Evolutionary conservation across 1,140 invertebrate species (phyloP).

Genomic region (Mamestra configurata): DNA sequence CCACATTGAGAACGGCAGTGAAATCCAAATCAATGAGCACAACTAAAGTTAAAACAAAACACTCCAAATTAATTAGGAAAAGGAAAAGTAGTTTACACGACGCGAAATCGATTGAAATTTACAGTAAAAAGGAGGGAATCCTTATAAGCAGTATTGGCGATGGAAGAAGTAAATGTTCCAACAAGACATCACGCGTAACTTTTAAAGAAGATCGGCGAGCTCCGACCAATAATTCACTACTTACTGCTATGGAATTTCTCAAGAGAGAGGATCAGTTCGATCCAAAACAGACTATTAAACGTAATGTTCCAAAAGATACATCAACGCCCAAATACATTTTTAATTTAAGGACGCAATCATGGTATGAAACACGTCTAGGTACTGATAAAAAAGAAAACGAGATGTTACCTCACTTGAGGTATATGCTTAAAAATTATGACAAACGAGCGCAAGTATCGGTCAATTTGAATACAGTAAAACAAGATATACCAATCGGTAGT

Average conservation of each 20-base stretch:
- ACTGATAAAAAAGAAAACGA: background rate
- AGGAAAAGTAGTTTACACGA: background rate
- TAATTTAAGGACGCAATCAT: background rate
- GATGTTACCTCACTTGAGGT: background rate
- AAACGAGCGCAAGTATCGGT: background rate
- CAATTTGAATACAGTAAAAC: background rate
- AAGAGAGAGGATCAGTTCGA: background rate
- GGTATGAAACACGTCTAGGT: background rate
- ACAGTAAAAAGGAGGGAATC: background rate
- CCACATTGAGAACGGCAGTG: background rate
- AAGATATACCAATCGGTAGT: background rate
- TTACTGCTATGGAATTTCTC: constrained; percentile 9
- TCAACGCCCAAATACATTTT: background rate
- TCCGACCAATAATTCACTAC: background rate
- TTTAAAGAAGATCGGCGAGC: background rate
- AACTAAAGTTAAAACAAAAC: background rate
- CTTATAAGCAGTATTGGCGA: background rate
- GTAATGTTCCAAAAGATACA: background rate
- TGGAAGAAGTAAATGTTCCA: background rate
- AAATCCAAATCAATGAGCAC: constrained; percentile 38
- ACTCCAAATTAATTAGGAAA: background rate
- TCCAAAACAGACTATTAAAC: background rate
- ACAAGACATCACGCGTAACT: background rate
- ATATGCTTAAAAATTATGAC: background rate
- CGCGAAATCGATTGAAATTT: background rate